Evolutionary conservation across 2,888 invertebrate species (phyloP).

Genomic region (Andricus curvator): DNA sequence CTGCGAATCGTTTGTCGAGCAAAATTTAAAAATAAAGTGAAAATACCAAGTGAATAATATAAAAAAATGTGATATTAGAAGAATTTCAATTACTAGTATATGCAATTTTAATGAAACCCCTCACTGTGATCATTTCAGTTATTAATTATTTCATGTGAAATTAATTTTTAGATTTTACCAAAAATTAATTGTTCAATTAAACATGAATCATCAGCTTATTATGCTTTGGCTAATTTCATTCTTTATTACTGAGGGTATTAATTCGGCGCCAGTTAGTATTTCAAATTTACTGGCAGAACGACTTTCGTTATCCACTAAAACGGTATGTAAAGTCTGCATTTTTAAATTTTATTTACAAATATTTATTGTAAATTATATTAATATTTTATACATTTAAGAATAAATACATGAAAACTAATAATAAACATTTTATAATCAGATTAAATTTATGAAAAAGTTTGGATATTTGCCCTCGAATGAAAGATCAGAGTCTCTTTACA

Average conservation of each 20-base stretch:
- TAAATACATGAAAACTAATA: neutral
- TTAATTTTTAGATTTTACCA: too few species aligned
- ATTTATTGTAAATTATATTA: too few species aligned
- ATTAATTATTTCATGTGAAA: too few species aligned
- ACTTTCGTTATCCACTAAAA: constrained; percentile 2
- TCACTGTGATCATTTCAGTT: too few species aligned
- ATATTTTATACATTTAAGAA: too few species aligned
- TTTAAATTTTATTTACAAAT: too few species aligned
- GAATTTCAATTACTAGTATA: too few species aligned
- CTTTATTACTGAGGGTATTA: neutral
- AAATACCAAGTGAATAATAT: too few species aligned
- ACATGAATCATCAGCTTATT: neutral
- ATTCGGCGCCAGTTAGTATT: constrained; percentile 12
- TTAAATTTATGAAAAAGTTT: constrained; percentile 85
- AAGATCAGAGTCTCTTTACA: constrained; percentile 83
- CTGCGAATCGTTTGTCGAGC: too few species aligned
- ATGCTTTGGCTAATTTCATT: neutral
- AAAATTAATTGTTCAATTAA: neutral
- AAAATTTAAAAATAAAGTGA: too few species aligned
- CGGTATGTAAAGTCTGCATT: neutral
- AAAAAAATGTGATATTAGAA: too few species aligned
- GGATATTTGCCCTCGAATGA: constrained; percentile 82
- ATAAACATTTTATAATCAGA: constrained; percentile 74
- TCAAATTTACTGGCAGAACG: constrained; percentile 13
- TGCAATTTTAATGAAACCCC: too few species aligned